Evolutionary conservation across 2,113 vertebrate genomes (phyloP), one percentile per base, ranked within the genome.

Genomic region (Heterocephalus glaber): DNA sequence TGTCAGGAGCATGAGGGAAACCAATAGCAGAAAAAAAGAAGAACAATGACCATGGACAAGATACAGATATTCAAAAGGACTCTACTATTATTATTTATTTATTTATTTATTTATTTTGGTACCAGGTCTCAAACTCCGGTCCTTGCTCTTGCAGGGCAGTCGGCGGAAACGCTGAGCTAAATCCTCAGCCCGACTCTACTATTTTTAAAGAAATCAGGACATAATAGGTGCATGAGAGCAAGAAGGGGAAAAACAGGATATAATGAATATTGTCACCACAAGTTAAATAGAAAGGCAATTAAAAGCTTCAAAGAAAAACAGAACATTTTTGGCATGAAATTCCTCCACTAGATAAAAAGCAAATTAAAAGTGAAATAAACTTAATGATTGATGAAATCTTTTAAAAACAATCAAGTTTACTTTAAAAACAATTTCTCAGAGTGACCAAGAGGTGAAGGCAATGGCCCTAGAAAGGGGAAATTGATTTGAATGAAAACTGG

Each of bases 361-460:
- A 66, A 93, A 94, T 90, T 66, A 72, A 90, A 61, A 49, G 30
- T 86, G 44, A 30, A 44, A 63, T 80, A 84, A 95, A 56, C 35
- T 89, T 96, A 90, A 90, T 95, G 81, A 92, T 35, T 91, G 47
- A 94, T 92, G 61, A 80, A 79, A 41, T 49, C 44, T 90, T 79
- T 90, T 79, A 79, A 80, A 95, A n/a, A 60, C 5, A 86, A 83
- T 52, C 3, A 24, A 83, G 13, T 68, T 86, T 54, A 83, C 65
- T 61, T 81, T 90, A 54, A 82, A 90, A 93, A 30, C 7, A 74
- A 74, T 83, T 91, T 52, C 94, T 63, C 72, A 49, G 49, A n/a
- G 6, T 58, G 30, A 52, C 28, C 61, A 68, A 77, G 17, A 76
- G 5, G 4, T 63, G 28, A 87, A 68, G 17, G 1, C n/a, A 14